These are phyloP conservation scores for Tauraco hartlaubi DNA, from an alignment of 2,797 vertebrate genomes.

Conservation along the genomic window DNA sequence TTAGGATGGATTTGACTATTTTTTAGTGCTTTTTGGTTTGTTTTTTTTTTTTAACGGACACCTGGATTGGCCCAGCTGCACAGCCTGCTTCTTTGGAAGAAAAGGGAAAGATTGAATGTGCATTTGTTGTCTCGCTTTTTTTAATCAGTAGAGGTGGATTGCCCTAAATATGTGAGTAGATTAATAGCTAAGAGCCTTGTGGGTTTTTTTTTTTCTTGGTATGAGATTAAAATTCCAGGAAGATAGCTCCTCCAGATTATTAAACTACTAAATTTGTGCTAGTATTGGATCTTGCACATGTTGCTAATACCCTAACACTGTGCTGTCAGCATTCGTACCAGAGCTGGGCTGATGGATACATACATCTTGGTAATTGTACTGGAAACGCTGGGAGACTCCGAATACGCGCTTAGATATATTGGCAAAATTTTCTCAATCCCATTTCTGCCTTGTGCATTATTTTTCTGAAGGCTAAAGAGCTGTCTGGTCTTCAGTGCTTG, in stretches of 20 bases:
- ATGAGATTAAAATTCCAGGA: constrained; percentile 68
- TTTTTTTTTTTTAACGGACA: not conserved
- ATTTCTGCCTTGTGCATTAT: not conserved
- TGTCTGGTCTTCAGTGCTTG: constrained; percentile 19
- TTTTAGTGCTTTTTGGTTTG: not conserved
- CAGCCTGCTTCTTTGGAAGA: not conserved
- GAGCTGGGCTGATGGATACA: constrained; percentile 28
- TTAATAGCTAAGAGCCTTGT: constrained; percentile 54
- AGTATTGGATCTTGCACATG: constrained; percentile 38
- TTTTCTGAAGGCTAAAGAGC: constrained; percentile 7
- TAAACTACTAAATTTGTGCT: constrained; percentile 58
- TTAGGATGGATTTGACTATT: not conserved
- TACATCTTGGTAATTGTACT: constrained; percentile 45
- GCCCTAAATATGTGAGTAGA: constrained; percentile 59
- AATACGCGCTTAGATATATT: not conserved
- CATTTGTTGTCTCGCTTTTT: constrained; percentile 27
- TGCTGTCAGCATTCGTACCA: constrained; percentile 30
- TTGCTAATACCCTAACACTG: constrained; percentile 44
- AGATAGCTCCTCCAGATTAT: constrained; percentile 64
- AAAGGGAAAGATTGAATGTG: constrained; percentile 20
- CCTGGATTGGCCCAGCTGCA: not conserved
- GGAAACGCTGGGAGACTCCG: not conserved
- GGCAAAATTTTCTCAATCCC: not conserved
- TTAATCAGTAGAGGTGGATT: constrained; percentile 54
- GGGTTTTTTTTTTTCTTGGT: not conserved